Evolutionary conservation across 2,888 invertebrate genomes (phyloP).

Genomic region (Lepidocyrtinus sp.): DNA sequence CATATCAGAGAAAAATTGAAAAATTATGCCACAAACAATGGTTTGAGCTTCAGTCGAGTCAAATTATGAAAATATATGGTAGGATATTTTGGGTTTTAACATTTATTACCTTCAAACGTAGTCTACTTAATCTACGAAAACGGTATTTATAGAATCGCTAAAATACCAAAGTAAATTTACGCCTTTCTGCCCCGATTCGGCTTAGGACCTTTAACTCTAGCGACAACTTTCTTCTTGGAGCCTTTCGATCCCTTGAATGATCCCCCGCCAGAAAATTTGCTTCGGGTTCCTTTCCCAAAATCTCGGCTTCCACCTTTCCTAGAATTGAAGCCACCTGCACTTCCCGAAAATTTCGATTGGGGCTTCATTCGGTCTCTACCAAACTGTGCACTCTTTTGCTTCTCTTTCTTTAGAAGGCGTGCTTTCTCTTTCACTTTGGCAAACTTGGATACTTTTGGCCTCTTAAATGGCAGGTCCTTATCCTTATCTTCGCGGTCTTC

Average conservation of each 20-base stretch:
- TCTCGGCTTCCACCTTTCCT: not conserved
- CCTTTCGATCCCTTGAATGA: constrained; percentile 24
- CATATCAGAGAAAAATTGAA: too few species aligned
- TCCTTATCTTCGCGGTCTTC: not conserved
- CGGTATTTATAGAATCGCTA: not conserved
- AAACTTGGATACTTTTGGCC: constrained; percentile 57
- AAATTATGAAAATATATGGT: not conserved
- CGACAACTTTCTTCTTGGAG: constrained; percentile 16
- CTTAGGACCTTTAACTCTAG: not conserved
- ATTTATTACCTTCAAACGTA: not conserved
- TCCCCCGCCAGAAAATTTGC: not conserved
- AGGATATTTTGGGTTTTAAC: not conserved
- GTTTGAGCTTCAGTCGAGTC: not conserved
- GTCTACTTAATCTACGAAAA: not conserved
- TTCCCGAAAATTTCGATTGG: constrained; percentile 14
- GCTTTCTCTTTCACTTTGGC: constrained; percentile 67
- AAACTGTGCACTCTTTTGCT: constrained; percentile 39
- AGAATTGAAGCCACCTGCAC: constrained; percentile 4
- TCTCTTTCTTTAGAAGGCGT: constrained; percentile 56
- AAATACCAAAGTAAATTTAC: not conserved
- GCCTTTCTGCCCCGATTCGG: not conserved
- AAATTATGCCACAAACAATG: too few species aligned
- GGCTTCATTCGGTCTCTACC: not conserved
- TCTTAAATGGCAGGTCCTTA: constrained; percentile 25
- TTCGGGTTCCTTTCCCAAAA: not conserved